Evolutionary conservation across 2,113 vertebrate species (phyloP).

Genomic region (Physeter macrocephalus): DNA sequence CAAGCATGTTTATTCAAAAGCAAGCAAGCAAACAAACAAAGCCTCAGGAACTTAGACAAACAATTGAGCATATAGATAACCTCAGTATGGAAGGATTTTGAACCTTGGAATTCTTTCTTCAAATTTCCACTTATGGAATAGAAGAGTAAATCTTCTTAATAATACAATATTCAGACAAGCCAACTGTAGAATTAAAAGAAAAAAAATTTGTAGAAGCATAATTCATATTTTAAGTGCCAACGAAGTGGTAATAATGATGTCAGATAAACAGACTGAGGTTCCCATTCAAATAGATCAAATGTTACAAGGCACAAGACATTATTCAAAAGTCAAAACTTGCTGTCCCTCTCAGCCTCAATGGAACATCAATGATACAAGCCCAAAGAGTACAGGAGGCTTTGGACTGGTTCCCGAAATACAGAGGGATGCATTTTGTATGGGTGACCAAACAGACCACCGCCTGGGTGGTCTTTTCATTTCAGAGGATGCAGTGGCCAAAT

Average conservation of each 20-base stretch:
- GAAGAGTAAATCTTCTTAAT: background rate
- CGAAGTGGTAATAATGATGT: background rate
- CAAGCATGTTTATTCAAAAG: background rate
- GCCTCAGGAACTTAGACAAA: background rate
- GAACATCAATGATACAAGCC: background rate
- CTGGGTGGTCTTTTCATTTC: background rate
- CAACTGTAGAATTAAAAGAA: background rate
- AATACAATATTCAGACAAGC: background rate
- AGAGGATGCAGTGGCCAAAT: background rate
- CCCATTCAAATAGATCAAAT: conserved; percentile 38
- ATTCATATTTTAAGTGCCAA: background rate
- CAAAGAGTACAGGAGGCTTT: background rate
- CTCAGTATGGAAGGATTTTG: background rate
- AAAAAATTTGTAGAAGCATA: background rate
- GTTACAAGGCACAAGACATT: background rate
- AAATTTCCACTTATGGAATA: background rate
- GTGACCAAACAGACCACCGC: background rate
- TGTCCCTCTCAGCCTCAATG: background rate
- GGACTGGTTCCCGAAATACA: background rate
- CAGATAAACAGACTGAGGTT: background rate
- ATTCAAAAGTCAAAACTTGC: background rate
- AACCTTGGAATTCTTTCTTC: background rate
- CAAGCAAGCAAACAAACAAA: background rate
- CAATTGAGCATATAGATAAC: background rate
- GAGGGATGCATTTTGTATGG: background rate